Percentiles rank a stretch among this genome's conserved stretches.
These are phyloP conservation scores for Protonibea diacanthus DNA, from an alignment of 2,797 vertebrate species.

Conservation along the genomic window DNA sequence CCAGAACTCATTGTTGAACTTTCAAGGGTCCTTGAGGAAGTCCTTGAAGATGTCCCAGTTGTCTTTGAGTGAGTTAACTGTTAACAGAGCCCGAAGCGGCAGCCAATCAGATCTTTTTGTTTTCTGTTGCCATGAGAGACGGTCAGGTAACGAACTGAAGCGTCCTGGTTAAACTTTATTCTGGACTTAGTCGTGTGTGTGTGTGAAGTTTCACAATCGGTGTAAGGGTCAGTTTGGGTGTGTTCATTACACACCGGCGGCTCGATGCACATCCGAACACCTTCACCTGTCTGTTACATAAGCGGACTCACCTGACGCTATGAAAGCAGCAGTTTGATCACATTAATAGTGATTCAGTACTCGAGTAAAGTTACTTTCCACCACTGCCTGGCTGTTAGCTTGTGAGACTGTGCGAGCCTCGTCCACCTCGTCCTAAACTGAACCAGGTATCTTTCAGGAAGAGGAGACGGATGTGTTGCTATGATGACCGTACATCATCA, in stretches of 20 bases:
- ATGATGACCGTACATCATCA: neutral
- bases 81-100: neutral
- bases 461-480: slow-evolving; percentile 7
- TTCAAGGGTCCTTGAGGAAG: neutral
- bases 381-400: no score
- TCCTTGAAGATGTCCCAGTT: neutral
- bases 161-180: slow-evolving; percentile 29
- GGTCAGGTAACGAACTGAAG: no score
- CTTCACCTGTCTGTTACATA: neutral
- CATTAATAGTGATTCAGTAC: no score
- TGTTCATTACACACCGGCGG: neutral
- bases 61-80: neutral
- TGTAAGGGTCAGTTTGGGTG: neutral
- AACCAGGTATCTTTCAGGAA: neutral
- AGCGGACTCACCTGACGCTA: no score
- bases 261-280: neutral
- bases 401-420: neutral
- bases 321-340: no score
- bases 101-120: slow-evolving; percentile 2
- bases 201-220: neutral
- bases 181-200: neutral
- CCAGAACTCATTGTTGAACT: neutral
- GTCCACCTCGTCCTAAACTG: neutral
- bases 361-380: no score
- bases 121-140: neutral